Conservation (phyloP, 2,113 vertebrate genomes). For the Pteropus alecto region DNA sequence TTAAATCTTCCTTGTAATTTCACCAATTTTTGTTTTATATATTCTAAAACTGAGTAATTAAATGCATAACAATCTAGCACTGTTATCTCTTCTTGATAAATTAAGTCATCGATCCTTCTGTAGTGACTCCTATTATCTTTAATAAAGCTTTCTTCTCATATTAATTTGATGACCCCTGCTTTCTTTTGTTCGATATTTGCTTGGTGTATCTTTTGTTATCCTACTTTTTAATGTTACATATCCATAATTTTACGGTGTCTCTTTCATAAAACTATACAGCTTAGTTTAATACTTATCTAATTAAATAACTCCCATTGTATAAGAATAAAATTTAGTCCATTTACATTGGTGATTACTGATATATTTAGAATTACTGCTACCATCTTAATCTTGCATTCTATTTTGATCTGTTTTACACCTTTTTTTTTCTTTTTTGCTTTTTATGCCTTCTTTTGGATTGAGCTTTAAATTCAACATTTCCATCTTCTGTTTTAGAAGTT, state of each 20-base stretch:
- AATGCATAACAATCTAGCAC: background rate
- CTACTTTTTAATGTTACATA: background rate
- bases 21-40: background rate
- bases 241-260: background rate
- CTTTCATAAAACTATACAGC: conserved; percentile 17
- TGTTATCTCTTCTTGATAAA: background rate
- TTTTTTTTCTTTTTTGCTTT: background rate
- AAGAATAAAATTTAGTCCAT: background rate
- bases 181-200: background rate
- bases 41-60: background rate
- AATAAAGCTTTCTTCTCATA: background rate
- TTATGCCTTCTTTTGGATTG: background rate
- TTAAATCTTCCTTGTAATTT: background rate
- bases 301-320: background rate
- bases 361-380: conserved; percentile 11
- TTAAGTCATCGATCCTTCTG: background rate
- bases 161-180: background rate
- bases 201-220: background rate
- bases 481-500: background rate
- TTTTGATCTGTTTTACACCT: background rate
- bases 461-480: background rate
- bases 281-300: conserved; percentile 24
- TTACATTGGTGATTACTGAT: background rate
- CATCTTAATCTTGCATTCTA: background rate
- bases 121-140: background rate